phyloP scores from a whole-genome alignment of 2,113 vertebrate species.

The Chaetura pelagica region DNA sequence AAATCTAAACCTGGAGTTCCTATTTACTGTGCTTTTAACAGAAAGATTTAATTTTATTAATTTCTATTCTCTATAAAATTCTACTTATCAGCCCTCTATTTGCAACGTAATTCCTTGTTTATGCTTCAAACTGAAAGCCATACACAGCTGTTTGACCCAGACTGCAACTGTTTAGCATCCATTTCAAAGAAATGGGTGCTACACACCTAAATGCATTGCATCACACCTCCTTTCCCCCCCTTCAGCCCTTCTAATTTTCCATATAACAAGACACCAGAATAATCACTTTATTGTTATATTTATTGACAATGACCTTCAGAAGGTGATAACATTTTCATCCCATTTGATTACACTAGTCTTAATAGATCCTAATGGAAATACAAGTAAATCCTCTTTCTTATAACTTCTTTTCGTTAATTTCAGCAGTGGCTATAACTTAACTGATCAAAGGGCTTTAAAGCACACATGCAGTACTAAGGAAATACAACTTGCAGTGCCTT shows the following conservation, averaged over 20 bases:
- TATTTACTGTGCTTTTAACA: not conserved
- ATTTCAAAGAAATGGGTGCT: not conserved
- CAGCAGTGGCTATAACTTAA: not conserved
- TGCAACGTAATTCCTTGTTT: not conserved
- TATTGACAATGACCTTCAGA: not conserved
- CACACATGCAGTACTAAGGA: not conserved
- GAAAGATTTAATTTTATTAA: not conserved
- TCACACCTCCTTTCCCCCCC: not conserved
- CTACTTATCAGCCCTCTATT: not conserved
- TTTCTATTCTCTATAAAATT: not conserved
- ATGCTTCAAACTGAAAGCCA: not conserved
- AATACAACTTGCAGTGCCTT: not conserved
- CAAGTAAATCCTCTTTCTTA: conserved; percentile 34
- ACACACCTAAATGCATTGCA: not conserved
- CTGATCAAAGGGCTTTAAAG: not conserved
- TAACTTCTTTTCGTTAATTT: not conserved
- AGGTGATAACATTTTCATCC: conserved; percentile 28
- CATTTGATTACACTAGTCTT: conserved; percentile 31
- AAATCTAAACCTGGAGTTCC: not conserved
- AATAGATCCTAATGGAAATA: conserved; percentile 37
- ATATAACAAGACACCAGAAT: not conserved
- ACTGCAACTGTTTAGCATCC: not conserved
- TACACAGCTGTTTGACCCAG: not conserved
- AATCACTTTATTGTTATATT: conserved; percentile 25
- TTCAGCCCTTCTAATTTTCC: not conserved